phyloP scores from a whole-genome alignment of 2,888 invertebrate genomes.

The Linyphia triangularis region DNA sequence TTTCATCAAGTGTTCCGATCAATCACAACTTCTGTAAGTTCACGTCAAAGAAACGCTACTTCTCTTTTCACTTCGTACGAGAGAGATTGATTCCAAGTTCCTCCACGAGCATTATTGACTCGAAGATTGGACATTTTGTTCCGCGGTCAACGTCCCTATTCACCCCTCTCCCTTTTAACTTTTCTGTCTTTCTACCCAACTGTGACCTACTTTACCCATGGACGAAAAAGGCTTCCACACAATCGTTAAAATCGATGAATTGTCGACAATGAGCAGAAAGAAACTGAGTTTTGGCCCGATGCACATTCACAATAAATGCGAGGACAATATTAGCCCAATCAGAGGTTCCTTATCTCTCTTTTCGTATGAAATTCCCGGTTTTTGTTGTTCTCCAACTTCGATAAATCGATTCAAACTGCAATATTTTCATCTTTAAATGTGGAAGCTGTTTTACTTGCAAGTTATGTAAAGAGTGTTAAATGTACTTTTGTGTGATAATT shows the following conservation, averaged over 20 bases:
- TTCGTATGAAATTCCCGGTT: constrained; percentile 38
- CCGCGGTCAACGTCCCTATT: constrained; percentile 44
- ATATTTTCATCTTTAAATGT: too few species aligned
- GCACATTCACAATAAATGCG: constrained; percentile 44
- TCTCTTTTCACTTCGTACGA: neutral
- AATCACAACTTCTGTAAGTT: constrained; percentile 5
- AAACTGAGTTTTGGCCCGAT: constrained; percentile 11
- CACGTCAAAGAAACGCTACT: neutral
- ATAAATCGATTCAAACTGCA: constrained; percentile 23
- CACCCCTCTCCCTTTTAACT: neutral
- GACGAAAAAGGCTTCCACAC: constrained; percentile 4
- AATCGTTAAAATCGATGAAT: constrained; percentile 69
- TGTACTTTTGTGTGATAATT: too few species aligned
- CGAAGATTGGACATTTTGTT: constrained; percentile 31
- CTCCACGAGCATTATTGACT: constrained; percentile 40
- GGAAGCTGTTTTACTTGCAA: too few species aligned
- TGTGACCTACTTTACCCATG: constrained; percentile 27
- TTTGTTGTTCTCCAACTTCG: constrained; percentile 9
- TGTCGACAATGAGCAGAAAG: constrained; percentile 31
- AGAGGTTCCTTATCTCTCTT: constrained; percentile 26
- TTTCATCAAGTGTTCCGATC: constrained; percentile 21
- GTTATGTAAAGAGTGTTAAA: too few species aligned
- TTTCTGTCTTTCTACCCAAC: constrained; percentile 20
- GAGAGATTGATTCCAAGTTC: neutral
- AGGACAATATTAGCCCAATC: constrained; percentile 66